A percentile compares a stretch with the other conserved stretches of the same genome.
Conservation (phyloP, 1,140 invertebrate genomes). For the Papilio aristodemus region DNA sequence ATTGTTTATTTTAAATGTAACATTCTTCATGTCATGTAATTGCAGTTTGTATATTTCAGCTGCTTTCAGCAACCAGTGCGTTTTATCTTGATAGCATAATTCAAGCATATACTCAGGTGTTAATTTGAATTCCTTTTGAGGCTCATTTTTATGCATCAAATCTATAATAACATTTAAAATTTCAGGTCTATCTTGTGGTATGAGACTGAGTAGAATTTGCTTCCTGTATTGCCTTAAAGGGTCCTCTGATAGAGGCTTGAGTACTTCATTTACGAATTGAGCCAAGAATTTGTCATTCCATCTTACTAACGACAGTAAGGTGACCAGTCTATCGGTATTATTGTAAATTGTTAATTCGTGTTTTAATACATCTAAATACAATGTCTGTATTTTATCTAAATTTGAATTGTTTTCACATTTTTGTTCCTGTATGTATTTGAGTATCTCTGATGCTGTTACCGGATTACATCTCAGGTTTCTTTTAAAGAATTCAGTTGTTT, state of each 20-base stretch:
- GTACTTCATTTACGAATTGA: constrained; percentile 55
- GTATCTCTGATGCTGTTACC: constrained; percentile 60
- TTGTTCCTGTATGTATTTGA: constrained; percentile 55
- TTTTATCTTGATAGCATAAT: constrained; percentile 72
- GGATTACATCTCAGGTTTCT: constrained; percentile 66
- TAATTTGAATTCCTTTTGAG: constrained; percentile 66
- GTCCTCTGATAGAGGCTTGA: constrained; percentile 60
- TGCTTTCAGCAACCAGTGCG: constrained; percentile 76
- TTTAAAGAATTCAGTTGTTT: constrained; percentile 56
- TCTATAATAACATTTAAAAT: constrained; percentile 57
- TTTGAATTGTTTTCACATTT: constrained; percentile 43
- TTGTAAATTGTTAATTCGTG: constrained; percentile 55
- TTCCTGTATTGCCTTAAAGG: constrained; percentile 65
- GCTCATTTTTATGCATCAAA: constrained; percentile 64
- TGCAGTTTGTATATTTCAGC: constrained; percentile 71
- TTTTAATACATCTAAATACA: constrained; percentile 63
- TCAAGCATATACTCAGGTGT: constrained; percentile 77
- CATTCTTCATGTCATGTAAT: constrained; percentile 70
- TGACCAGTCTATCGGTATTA: constrained; percentile 60
- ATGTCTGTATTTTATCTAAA: constrained; percentile 53
- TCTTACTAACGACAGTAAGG: constrained; percentile 60
- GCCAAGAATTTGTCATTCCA: constrained; percentile 58
- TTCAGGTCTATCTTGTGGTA: constrained; percentile 61
- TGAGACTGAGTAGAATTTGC: constrained; percentile 66
- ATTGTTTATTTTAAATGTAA: constrained; percentile 74